phyloP scores from a whole-genome alignment of 2,888 invertebrate species.

The Halocaridina rubra region DNA sequence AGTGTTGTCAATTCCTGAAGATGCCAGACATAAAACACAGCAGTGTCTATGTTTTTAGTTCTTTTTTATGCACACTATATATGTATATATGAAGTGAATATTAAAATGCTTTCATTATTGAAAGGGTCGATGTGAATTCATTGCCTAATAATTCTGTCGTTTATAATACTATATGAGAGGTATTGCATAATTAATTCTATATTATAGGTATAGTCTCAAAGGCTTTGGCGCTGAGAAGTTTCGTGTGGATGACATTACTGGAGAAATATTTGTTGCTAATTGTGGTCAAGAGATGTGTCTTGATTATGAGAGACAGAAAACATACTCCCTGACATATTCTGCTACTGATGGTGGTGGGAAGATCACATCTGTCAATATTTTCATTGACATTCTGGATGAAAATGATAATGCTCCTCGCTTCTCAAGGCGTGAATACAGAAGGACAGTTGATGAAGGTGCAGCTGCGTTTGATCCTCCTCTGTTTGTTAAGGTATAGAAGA shows the following conservation, averaged over 20 bases:
- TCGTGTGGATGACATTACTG: conserved; percentile 76
- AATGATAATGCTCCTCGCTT: conserved; percentile 83
- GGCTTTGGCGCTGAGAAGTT: conserved; percentile 86
- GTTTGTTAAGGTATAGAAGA: conserved; percentile 76
- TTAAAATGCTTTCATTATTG: no score
- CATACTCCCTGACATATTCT: conserved; percentile 82
- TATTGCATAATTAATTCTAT: no score
- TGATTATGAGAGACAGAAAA: conserved; percentile 84
- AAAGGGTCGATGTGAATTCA: no score
- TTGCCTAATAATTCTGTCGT: no score
- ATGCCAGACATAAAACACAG: no score
- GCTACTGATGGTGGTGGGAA: conserved; percentile 83
- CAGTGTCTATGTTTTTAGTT: no score
- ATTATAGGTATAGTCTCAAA: conserved; percentile 76
- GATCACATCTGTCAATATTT: conserved; percentile 61
- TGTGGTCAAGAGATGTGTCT: conserved; percentile 68
- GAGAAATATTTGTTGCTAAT: conserved; percentile 76
- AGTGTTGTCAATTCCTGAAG: no score
- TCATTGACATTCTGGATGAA: conserved; percentile 74
- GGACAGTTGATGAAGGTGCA: conserved; percentile 82
- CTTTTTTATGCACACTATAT: no score
- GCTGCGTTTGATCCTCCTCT: conserved; percentile 83
- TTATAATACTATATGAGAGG: no score
- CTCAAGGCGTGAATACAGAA: conserved; percentile 77
- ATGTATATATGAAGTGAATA: no score